Conservation (phyloP, 2,113 vertebrate species). For the Platysternon megacephalum region DNA sequence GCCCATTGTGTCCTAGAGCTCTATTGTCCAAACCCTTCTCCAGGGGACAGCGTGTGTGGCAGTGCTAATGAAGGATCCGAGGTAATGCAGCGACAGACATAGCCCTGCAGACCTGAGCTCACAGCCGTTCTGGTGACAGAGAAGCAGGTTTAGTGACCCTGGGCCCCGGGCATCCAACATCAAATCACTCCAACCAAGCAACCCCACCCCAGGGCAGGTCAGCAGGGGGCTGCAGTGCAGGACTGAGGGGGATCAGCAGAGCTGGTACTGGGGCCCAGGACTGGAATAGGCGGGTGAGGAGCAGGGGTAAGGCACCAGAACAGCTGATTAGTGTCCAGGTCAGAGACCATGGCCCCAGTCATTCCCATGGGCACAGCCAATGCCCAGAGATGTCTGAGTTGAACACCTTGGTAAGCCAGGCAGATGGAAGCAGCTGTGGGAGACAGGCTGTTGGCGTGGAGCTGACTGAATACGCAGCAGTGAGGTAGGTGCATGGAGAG, state of each 20-base stretch:
- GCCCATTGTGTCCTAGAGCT: accelerated
- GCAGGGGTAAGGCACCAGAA: background rate
- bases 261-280: background rate
- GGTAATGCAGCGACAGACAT: background rate
- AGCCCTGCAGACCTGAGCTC: background rate
- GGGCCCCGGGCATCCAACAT: too few species aligned
- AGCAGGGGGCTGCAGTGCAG: background rate
- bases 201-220: background rate
- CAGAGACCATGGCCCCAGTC: background rate
- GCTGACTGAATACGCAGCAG: too few species aligned
- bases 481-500: too few species aligned
- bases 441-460: too few species aligned
- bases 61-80: background rate
- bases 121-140: background rate
- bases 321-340: background rate
- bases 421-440: too few species aligned
- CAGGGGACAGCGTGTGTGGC: accelerated
- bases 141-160: background rate
- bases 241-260: background rate
- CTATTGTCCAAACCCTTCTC: background rate
- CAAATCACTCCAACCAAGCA: accelerated
- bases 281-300: background rate
- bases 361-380: background rate
- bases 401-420: too few species aligned
- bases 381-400: background rate